phyloP scores from a whole-genome alignment of 2,113 vertebrate genomes.

The Piaya cayana region DNA sequence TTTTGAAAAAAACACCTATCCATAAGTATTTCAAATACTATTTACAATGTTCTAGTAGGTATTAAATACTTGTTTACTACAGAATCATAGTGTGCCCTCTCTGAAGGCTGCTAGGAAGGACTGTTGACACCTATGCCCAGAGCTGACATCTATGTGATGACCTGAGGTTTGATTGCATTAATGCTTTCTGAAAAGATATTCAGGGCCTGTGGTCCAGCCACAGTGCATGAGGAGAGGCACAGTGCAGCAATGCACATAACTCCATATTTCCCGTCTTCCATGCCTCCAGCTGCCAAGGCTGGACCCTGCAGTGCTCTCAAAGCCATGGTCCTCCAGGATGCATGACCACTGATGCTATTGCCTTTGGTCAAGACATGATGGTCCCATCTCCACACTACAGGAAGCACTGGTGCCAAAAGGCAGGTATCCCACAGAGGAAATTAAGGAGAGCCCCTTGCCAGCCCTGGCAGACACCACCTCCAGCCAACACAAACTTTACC shows the following conservation, averaged over 20 bases:
- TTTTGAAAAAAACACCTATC: not conserved
- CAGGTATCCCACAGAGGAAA: not conserved
- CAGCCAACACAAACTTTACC: not conserved
- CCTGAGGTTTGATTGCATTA: not conserved
- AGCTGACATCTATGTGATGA: not conserved
- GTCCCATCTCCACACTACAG: not conserved
- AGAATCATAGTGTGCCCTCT: not conserved
- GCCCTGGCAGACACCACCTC: not conserved
- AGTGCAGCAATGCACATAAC: rapidly evolving
- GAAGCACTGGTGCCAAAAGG: not conserved
- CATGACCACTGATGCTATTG: not conserved
- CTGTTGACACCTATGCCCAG: not conserved
- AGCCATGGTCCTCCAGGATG: not conserved
- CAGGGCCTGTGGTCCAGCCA: not conserved
- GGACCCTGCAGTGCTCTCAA: not conserved
- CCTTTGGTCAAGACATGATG: not conserved
- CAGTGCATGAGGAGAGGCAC: not conserved
- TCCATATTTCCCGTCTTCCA: not conserved
- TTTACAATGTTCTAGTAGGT: not conserved
- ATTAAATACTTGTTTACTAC: not conserved
- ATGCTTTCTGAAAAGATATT: not conserved
- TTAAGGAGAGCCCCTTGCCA: not conserved
- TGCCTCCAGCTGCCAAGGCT: not conserved
- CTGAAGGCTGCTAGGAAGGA: not conserved
- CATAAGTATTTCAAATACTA: not conserved